phyloP scores from a whole-genome alignment of 2,113 vertebrate genomes.

The Anhinga anhinga region DNA sequence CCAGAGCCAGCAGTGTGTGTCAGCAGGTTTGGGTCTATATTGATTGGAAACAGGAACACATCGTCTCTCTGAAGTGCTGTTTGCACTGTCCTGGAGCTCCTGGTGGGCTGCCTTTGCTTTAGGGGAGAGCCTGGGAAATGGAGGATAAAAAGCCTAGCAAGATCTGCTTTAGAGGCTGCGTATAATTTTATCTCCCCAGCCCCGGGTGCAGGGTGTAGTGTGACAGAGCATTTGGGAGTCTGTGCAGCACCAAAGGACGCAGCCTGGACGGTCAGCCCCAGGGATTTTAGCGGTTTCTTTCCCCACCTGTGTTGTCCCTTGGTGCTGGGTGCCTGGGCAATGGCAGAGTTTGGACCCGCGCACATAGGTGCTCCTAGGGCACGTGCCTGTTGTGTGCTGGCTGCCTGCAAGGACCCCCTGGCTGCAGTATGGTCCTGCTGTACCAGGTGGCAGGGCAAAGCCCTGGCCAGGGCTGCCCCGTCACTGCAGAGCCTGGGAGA shows the following conservation, averaged over 20 bases:
- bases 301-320: neutral
- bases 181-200: neutral
- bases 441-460: neutral
- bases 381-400: rapidly evolving
- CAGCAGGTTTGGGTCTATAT: neutral
- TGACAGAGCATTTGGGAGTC: neutral
- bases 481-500: neutral
- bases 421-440: rapidly evolving
- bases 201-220: neutral
- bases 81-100: neutral
- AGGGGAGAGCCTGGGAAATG: neutral
- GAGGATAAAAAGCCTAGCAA: neutral
- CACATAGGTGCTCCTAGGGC: rapidly evolving
- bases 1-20: neutral
- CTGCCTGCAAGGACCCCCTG: neutral
- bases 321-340: neutral
- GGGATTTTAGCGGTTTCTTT: rapidly evolving
- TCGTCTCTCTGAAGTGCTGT: neutral
- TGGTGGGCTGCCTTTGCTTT: neutral
- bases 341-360: neutral
- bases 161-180: neutral
- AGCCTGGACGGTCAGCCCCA: rapidly evolving
- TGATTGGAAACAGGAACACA: neutral
- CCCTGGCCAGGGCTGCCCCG: neutral
- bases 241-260: rapidly evolving